Conservation (phyloP, 2,113 vertebrate genomes). For the Phrynocephalus versicolor region DNA sequence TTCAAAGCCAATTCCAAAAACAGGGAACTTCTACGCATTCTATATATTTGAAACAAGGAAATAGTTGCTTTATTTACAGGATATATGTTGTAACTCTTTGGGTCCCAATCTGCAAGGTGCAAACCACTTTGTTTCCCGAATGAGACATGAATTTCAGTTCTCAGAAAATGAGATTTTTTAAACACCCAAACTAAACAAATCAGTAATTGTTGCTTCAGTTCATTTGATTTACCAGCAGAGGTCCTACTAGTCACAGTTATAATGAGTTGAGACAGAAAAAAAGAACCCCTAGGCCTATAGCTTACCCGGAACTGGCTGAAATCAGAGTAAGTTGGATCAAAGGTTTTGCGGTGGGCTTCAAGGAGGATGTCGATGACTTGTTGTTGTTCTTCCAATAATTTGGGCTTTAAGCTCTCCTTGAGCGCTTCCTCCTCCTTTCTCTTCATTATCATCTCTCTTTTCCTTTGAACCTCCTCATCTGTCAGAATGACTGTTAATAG, state of each 20-base stretch:
- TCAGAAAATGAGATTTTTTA: no score
- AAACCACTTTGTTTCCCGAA: background rate
- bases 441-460: conserved; percentile 92
- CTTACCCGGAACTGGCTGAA: conserved; percentile 90
- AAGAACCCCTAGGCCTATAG: accelerated
- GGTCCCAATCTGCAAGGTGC: background rate
- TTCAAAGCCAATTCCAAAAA: background rate
- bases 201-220: background rate
- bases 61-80: background rate
- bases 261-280: accelerated
- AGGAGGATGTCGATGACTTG: conserved; percentile 84
- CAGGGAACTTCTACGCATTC: background rate
- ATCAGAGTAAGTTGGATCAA: conserved; percentile 90
- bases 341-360: conserved; percentile 95
- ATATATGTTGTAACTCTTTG: background rate
- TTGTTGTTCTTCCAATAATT: conserved; percentile 88
- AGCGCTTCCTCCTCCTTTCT: conserved; percentile 91
- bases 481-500: conserved; percentile 89
- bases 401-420: conserved; percentile 85
- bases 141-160: background rate
- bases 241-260: background rate
- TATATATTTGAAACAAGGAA: background rate
- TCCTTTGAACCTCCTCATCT: conserved; percentile 95
- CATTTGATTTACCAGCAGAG: conserved; percentile 8
- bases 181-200: background rate